Evolutionary conservation across 1,140 invertebrate genomes (phyloP).

Genomic region (Pseudomyrmex concolor): DNA sequence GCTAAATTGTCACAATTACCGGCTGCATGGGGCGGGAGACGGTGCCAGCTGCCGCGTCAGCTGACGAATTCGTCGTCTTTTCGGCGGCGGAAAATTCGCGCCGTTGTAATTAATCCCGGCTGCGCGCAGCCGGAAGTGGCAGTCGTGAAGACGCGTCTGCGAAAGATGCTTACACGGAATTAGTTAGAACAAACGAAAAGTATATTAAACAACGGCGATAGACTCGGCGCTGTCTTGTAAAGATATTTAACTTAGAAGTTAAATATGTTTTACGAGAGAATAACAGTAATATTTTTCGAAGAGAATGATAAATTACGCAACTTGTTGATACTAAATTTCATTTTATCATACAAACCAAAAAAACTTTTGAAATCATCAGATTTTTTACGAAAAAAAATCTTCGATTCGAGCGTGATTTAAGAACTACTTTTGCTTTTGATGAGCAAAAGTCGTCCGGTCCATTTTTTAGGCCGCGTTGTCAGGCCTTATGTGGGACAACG

Average conservation of each 20-base stretch:
- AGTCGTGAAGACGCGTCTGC: slow-evolving; percentile 8
- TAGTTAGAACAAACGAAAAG: background rate
- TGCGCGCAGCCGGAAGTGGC: slow-evolving; percentile 39
- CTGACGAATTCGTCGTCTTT: slow-evolving; percentile 64
- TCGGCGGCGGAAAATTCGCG: slow-evolving; percentile 56
- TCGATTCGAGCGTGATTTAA: background rate
- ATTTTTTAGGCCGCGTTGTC: background rate
- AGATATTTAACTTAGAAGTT: background rate
- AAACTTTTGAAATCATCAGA: too few relatives aligned
- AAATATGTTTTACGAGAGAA: background rate
- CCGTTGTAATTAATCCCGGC: slow-evolving; percentile 64
- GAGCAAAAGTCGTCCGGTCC: background rate
- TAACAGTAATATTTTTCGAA: background rate
- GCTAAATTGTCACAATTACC: slow-evolving; percentile 76
- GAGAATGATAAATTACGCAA: background rate
- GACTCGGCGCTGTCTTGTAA: slow-evolving; percentile 7
- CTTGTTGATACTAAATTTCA: too few relatives aligned
- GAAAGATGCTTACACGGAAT: background rate
- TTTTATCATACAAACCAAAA: too few relatives aligned
- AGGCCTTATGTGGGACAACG: background rate
- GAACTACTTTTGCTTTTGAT: background rate
- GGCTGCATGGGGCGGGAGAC: slow-evolving; percentile 13
- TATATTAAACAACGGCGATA: slow-evolving; percentile 7
- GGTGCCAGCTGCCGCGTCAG: slow-evolving; percentile 68
- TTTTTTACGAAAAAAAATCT: too few relatives aligned